Conservation (phyloP, 2,113 vertebrate species). For the Psophia crepitans region DNA sequence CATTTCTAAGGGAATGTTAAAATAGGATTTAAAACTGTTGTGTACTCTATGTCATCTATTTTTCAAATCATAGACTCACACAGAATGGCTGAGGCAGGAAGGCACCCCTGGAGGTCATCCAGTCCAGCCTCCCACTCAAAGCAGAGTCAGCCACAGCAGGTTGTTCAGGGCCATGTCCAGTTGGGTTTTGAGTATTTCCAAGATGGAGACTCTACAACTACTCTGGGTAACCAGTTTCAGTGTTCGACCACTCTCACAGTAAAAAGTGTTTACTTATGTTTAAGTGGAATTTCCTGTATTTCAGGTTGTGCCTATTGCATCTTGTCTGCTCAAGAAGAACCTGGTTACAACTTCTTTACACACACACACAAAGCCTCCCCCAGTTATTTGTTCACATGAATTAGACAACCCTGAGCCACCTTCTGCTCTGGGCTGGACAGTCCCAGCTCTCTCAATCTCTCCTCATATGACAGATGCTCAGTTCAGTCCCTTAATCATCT, state of each 20-base stretch:
- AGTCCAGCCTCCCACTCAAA: too few species aligned
- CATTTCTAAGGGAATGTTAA: not conserved
- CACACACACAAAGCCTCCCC: too few species aligned
- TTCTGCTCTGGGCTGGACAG: not conserved
- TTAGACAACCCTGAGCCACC: not conserved
- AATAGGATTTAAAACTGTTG: not conserved
- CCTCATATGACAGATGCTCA: not conserved
- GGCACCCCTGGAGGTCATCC: not conserved
- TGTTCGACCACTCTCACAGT: not conserved
- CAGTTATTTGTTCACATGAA: not conserved
- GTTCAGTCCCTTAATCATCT: not conserved
- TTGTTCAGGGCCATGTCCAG: too few species aligned
- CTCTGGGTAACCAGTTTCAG: not conserved
- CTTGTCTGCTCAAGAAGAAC: not conserved
- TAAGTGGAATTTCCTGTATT: not conserved
- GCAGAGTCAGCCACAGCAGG: too few species aligned
- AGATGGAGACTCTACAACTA: not conserved
- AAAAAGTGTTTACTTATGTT: not conserved
- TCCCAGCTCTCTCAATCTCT: not conserved
- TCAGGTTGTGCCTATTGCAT: not conserved
- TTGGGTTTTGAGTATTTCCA: too few species aligned
- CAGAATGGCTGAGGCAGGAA: not conserved
- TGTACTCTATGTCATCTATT: not conserved
- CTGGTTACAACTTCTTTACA: not conserved
- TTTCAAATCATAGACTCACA: not conserved